A percentile compares a stretch with the other conserved stretches of the same genome.
phyloP scores from a whole-genome alignment of 2,888 invertebrate genomes.

The Pomacea canaliculata region DNA sequence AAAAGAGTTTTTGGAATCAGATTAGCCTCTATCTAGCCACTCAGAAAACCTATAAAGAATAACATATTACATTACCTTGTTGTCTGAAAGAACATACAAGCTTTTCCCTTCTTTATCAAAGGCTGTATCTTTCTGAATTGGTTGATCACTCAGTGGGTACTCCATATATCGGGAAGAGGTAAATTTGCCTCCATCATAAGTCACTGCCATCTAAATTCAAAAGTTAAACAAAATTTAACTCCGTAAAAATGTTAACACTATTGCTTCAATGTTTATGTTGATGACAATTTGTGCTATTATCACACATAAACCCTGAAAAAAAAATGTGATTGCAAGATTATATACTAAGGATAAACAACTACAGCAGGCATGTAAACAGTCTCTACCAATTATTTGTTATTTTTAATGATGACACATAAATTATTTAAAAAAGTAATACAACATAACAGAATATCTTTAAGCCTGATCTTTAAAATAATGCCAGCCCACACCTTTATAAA shows the following conservation, averaged over 20 bases:
- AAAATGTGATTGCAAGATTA: too few relatives aligned
- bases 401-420: too few relatives aligned
- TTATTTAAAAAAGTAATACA: too few relatives aligned
- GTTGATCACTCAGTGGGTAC: slow-evolving; percentile 33
- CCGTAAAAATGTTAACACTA: too few relatives aligned
- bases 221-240: background rate
- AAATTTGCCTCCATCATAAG: background rate
- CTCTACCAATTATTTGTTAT: too few relatives aligned
- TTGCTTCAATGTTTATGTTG: too few relatives aligned
- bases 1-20: too few relatives aligned
- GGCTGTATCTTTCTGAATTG: slow-evolving; percentile 32
- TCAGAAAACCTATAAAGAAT: background rate
- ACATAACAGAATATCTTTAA: too few relatives aligned
- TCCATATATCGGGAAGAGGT: slow-evolving; percentile 31
- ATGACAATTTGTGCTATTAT: too few relatives aligned
- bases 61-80: background rate
- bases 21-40: background rate
- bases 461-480: background rate
- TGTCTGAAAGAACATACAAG: slow-evolving; percentile 18
- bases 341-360: too few relatives aligned
- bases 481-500: slow-evolving; percentile 10
- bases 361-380: too few relatives aligned
- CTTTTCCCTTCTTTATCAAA: slow-evolving; percentile 29
- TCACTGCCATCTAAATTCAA: slow-evolving; percentile 7
- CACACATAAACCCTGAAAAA: too few relatives aligned